These are phyloP conservation scores for Protonibea diacanthus DNA, from an alignment of 2,797 vertebrate species.

Conservation along the genomic window DNA sequence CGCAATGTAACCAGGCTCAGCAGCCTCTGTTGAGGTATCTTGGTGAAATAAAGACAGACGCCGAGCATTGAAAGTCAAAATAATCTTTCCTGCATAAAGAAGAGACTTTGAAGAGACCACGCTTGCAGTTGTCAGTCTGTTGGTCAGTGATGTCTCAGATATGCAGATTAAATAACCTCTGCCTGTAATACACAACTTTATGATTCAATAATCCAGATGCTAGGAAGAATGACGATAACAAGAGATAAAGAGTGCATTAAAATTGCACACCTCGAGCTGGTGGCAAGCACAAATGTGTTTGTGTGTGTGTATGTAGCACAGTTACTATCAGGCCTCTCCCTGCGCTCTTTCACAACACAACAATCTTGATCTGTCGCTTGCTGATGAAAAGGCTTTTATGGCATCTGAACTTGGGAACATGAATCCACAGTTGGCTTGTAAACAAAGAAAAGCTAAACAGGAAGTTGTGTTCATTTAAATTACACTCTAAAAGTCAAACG, in stretches of 20 bases:
- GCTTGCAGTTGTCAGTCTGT: too few relatives aligned
- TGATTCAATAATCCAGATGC: not conserved
- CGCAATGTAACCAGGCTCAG: too few relatives aligned
- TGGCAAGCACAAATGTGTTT: not conserved
- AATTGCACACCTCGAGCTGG: not conserved
- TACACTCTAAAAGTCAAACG: not conserved
- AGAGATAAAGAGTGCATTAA: not conserved
- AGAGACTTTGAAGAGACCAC: too few relatives aligned
- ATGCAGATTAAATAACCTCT: not conserved
- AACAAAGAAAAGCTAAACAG: not conserved
- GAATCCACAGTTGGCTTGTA: not conserved
- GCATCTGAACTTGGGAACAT: not conserved
- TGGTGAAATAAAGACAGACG: too few relatives aligned
- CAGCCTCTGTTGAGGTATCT: too few relatives aligned
- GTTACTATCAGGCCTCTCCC: constrained; percentile 35
- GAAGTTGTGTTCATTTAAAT: not conserved
- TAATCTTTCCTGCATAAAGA: too few relatives aligned
- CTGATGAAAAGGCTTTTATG: constrained; percentile 71
- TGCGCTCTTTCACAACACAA: constrained; percentile 48
- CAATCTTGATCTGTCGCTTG: constrained; percentile 48
- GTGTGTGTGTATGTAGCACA: constrained; percentile 14
- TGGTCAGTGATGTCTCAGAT: not conserved
- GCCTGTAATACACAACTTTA: not conserved
- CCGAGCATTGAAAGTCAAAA: too few relatives aligned
- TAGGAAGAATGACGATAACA: not conserved